phyloP scores from a whole-genome alignment of 2,888 invertebrate genomes.

The Nephrocerus scutellatus region DNA sequence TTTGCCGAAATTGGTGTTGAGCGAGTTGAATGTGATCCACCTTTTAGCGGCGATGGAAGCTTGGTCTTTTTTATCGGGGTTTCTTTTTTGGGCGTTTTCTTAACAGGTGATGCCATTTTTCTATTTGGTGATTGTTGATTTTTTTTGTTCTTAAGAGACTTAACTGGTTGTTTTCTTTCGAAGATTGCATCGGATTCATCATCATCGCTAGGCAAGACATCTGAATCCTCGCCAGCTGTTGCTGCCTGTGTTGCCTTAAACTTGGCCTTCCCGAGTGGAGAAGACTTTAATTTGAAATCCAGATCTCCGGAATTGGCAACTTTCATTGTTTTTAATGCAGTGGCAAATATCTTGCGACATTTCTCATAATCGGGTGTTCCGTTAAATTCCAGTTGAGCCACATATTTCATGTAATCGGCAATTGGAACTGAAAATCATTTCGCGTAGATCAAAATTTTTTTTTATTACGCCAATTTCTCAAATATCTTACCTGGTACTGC shows the following conservation, averaged over 20 bases:
- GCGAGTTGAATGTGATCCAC: conserved; percentile 10
- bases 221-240: conserved; percentile 22
- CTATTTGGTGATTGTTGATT: conserved; percentile 2
- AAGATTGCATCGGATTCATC: conserved; percentile 27
- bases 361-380: conserved; percentile 68
- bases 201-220: conserved; percentile 31
- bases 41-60: conserved; percentile 3
- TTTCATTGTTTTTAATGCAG: conserved; percentile 58
- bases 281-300: conserved; percentile 35
- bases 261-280: conserved; percentile 13
- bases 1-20: conserved; percentile 28
- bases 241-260: conserved; percentile 16
- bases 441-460: conserved; percentile 4
- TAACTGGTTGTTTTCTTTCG: conserved; percentile 20
- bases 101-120: conserved; percentile 1
- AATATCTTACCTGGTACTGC: conserved; percentile 45
- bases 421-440: conserved; percentile 52
- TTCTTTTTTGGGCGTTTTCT: conserved; percentile 3
- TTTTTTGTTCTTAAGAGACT: conserved; percentile 1
- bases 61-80: background rate
- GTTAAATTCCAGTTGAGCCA: conserved; percentile 61
- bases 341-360: conserved; percentile 58
- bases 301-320: conserved; percentile 54
- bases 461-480: conserved; percentile 23
- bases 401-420: conserved; percentile 60